Evolutionary conservation across 2,797 vertebrate genomes (phyloP).

Genomic region (Eulemur mongoz): DNA sequence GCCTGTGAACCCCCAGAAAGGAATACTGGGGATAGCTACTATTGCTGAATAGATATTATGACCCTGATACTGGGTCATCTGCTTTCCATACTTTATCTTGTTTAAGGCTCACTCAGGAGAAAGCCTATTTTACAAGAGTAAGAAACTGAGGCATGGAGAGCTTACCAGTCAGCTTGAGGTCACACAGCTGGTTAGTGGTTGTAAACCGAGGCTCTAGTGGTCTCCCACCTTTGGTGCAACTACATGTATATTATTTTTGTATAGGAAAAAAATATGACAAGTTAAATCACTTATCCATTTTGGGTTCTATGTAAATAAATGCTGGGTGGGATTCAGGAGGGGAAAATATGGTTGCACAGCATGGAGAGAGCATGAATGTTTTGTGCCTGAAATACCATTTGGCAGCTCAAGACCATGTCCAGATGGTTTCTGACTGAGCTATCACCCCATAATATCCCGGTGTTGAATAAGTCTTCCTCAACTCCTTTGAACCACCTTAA

Average conservation of each 20-base stretch:
- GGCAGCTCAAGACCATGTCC: slow-evolving; percentile 26
- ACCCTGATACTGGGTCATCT: neutral
- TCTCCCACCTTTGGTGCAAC: neutral
- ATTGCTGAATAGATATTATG: neutral
- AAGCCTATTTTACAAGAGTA: neutral
- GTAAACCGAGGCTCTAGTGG: neutral
- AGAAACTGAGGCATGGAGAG: neutral
- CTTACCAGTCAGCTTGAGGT: neutral
- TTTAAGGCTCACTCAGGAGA: neutral
- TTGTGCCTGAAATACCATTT: slow-evolving; percentile 42
- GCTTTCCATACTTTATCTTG: neutral
- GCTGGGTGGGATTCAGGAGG: neutral
- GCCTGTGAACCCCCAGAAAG: neutral
- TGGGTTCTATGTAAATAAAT: slow-evolving; percentile 10
- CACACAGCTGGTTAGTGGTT: neutral
- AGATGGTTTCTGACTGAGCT: slow-evolving; percentile 34
- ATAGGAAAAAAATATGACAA: neutral
- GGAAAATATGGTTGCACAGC: neutral
- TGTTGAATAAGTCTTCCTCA: neutral
- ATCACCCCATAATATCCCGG: neutral
- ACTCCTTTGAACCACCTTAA: slow-evolving; percentile 58
- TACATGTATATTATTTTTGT: neutral
- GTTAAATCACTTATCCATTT: slow-evolving; percentile 29
- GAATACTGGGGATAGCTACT: neutral
- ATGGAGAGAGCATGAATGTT: neutral